These are phyloP conservation scores for Rhagoletis zephyria DNA, from an alignment of 1,140 invertebrate genomes.

Conservation along the genomic window DNA sequence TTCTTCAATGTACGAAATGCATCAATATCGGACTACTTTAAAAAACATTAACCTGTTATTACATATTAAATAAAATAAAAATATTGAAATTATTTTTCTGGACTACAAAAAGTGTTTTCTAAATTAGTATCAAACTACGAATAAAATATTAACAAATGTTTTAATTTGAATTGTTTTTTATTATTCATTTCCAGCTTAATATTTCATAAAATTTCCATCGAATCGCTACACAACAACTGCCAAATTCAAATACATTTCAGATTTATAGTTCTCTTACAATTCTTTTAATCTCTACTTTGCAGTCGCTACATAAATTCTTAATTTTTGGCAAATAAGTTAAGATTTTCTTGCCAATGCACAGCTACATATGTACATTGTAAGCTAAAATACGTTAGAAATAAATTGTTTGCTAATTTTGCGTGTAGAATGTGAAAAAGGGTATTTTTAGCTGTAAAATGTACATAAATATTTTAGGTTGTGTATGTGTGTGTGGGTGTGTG, in stretches of 20 bases:
- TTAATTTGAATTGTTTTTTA: slow-evolving; percentile 21
- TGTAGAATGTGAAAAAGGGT: not conserved
- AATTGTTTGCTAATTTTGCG: slow-evolving; percentile 10
- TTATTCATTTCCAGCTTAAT: not conserved
- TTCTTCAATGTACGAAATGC: too few species aligned
- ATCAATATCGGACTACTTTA: too few species aligned
- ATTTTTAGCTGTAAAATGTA: not conserved
- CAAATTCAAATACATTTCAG: not conserved
- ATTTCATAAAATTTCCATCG: slow-evolving; percentile 39
- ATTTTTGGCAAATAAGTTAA: not conserved
- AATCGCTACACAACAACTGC: slow-evolving; percentile 24
- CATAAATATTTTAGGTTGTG: not conserved
- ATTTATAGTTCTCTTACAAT: not conserved
- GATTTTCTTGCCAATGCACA: not conserved
- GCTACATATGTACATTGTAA: slow-evolving; percentile 5
- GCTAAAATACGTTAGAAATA: not conserved
- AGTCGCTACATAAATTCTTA: not conserved
- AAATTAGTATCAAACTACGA: not conserved
- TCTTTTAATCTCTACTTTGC: slow-evolving; percentile 4
- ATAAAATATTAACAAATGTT: not conserved
- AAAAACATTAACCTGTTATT: too few species aligned
- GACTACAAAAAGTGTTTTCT: too few species aligned
- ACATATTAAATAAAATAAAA: too few species aligned
- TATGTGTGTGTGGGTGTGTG: not conserved
- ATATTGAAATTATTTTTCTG: too few species aligned